Conservation (phyloP, 2,888 invertebrate genomes). For the Spialia ferax region DNA sequence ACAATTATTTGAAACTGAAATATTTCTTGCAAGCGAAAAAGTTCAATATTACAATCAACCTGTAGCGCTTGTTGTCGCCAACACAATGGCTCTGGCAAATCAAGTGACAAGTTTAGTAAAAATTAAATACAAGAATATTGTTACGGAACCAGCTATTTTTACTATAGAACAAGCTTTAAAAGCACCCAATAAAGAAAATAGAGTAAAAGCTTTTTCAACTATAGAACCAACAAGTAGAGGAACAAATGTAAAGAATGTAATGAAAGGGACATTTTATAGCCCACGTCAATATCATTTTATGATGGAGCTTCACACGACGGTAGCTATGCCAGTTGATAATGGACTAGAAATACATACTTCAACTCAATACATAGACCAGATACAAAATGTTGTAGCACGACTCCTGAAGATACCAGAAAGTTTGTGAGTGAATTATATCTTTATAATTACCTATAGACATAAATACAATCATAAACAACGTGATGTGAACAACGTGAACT, state of each 20-base stretch:
- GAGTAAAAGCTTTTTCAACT: slow-evolving; percentile 31
- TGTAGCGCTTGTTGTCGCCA: slow-evolving; percentile 89
- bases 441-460: too few species aligned
- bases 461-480: too few species aligned
- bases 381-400: slow-evolving; percentile 84
- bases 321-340: slow-evolving; percentile 89
- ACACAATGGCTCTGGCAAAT: slow-evolving; percentile 81
- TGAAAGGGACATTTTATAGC: slow-evolving; percentile 86
- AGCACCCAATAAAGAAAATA: slow-evolving; percentile 63
- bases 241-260: slow-evolving; percentile 60
- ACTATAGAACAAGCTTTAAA: slow-evolving; percentile 64
- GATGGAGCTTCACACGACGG: slow-evolving; percentile 89
- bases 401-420: slow-evolving; percentile 24
- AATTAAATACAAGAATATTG: slow-evolving; percentile 79
- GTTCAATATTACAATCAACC: slow-evolving; percentile 89
- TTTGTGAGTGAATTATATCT: slow-evolving; percentile 26
- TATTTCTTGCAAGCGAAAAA: slow-evolving; percentile 79
- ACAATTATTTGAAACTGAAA: slow-evolving; percentile 70
- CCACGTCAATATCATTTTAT: slow-evolving; percentile 92
- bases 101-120: slow-evolving; percentile 85
- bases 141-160: slow-evolving; percentile 58
- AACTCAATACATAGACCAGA: slow-evolving; percentile 88
- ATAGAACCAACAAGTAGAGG: slow-evolving; percentile 59
- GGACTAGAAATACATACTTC: slow-evolving; percentile 88
- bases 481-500: too few species aligned